Conservation (phyloP, 2,888 invertebrate genomes). For the Pachycephus smyrnensis region DNA sequence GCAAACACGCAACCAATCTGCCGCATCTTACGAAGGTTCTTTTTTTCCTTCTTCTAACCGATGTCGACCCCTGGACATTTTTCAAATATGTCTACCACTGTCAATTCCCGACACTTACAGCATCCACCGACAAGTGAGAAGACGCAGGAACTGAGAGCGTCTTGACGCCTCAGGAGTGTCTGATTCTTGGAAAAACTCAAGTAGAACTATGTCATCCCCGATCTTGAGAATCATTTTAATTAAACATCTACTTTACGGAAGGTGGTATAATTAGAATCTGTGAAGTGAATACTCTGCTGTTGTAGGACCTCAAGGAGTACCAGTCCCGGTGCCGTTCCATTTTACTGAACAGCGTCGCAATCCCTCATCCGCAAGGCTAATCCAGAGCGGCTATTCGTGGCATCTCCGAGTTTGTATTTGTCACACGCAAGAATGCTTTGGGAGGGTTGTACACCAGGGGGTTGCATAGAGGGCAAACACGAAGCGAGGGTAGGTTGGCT, state of each 20-base stretch:
- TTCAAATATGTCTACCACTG: slow-evolving; percentile 13
- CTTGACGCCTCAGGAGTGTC: neutral
- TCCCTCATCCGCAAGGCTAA: slow-evolving; percentile 7
- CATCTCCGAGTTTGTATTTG: slow-evolving; percentile 56
- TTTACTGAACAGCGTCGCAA: neutral
- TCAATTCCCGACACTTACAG: neutral
- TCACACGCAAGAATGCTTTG: slow-evolving; percentile 56
- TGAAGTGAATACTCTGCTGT: neutral
- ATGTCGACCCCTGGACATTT: slow-evolving; percentile 15
- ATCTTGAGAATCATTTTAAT: neutral
- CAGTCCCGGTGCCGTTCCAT: neutral
- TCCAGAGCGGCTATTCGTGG: slow-evolving; percentile 3
- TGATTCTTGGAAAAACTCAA: neutral
- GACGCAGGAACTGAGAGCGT: neutral
- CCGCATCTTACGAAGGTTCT: slow-evolving; percentile 19
- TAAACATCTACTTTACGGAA: neutral
- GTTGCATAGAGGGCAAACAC: slow-evolving; percentile 36
- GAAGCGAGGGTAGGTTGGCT: slow-evolving; percentile 46
- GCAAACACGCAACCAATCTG: slow-evolving; percentile 31
- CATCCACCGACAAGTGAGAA: neutral
- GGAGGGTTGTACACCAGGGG: slow-evolving; percentile 41
- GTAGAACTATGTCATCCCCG: neutral
- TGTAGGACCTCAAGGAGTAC: neutral
- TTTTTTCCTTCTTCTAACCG: slow-evolving; percentile 14
- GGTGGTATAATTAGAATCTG: neutral